A percentile compares a stretch with the other conserved stretches of the same genome.
Evolutionary conservation across 35 echinoderm and acorn worm genomes (phyloP).

Genomic region (Eucidaris tribuloides): DNA sequence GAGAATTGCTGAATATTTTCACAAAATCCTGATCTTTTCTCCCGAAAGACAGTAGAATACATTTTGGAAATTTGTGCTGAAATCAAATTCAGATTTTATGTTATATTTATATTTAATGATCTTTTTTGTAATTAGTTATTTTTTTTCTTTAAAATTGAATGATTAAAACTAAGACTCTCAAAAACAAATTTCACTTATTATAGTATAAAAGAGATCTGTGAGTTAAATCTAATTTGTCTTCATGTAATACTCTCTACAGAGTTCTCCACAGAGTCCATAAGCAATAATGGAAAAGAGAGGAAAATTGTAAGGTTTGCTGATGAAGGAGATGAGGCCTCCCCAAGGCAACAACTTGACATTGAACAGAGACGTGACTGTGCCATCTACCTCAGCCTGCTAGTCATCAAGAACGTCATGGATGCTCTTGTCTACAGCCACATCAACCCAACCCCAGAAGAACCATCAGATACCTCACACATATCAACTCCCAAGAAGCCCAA

Average conservation of each 20-base stretch:
- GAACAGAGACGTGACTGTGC: constrained; percentile 77
- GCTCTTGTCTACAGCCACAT: constrained; percentile 17
- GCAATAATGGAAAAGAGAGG: neutral
- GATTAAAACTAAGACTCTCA: too few relatives aligned
- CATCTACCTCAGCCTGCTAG: constrained; percentile 75
- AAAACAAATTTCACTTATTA: too few relatives aligned
- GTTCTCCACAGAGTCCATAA: constrained; percentile 20
- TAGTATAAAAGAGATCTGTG: too few relatives aligned
- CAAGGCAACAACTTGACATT: constrained; percentile 4
- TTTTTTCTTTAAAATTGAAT: too few relatives aligned
- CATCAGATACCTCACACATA: neutral
- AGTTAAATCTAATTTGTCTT: too few relatives aligned
- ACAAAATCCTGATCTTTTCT: too few relatives aligned
- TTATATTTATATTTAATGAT: too few relatives aligned
- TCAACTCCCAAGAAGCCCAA: neutral
- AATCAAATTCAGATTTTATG: too few relatives aligned
- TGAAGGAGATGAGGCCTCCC: constrained; percentile 21
- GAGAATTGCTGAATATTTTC: too few relatives aligned
- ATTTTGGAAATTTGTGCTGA: too few relatives aligned
- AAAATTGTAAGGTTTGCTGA: constrained; percentile 75
- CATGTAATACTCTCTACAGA: neutral
- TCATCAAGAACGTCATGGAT: constrained; percentile 34
- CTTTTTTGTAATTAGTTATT: too few relatives aligned
- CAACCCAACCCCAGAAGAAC: neutral
- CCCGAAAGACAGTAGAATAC: too few relatives aligned